These are phyloP conservation scores for Drosophila equinoxialis DNA, from an alignment of 1,140 invertebrate genomes.

Conservation along the genomic window DNA sequence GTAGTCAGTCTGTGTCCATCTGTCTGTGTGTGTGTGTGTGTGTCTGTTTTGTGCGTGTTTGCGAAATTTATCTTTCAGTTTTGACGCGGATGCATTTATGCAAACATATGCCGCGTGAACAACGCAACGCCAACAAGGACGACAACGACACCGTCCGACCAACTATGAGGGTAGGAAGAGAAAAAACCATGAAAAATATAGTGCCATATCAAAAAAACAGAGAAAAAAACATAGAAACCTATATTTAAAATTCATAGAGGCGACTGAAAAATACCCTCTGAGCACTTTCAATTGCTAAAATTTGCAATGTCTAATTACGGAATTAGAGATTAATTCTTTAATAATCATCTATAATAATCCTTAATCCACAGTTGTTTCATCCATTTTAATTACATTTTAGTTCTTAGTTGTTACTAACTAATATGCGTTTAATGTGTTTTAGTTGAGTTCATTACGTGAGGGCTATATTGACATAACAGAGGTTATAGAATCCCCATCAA, in stretches of 20 bases:
- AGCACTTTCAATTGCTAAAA: too few relatives aligned
- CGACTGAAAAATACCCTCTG: not conserved
- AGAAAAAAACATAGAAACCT: not conserved
- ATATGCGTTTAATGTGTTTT: too few relatives aligned
- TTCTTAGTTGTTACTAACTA: too few relatives aligned
- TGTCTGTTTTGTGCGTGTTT: conserved; percentile 49
- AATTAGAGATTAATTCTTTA: too few relatives aligned
- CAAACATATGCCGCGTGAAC: conserved; percentile 73
- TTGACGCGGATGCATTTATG: conserved; percentile 66
- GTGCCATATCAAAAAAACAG: conserved; percentile 38
- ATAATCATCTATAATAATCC: too few relatives aligned
- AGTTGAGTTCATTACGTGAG: too few relatives aligned
- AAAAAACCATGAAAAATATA: conserved; percentile 30
- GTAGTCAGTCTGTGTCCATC: not conserved
- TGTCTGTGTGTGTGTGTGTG: not conserved
- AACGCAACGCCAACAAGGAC: conserved; percentile 38
- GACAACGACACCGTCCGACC: not conserved
- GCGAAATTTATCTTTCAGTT: conserved; percentile 75
- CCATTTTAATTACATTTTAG: too few relatives aligned
- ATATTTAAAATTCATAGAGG: not conserved
- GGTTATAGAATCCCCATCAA: too few relatives aligned
- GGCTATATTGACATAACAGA: too few relatives aligned
- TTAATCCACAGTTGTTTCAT: too few relatives aligned
- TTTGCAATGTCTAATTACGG: too few relatives aligned
- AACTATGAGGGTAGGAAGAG: not conserved